Conservation (phyloP, 2,797 vertebrate species). For the Helicolenus hilgendorfi region DNA sequence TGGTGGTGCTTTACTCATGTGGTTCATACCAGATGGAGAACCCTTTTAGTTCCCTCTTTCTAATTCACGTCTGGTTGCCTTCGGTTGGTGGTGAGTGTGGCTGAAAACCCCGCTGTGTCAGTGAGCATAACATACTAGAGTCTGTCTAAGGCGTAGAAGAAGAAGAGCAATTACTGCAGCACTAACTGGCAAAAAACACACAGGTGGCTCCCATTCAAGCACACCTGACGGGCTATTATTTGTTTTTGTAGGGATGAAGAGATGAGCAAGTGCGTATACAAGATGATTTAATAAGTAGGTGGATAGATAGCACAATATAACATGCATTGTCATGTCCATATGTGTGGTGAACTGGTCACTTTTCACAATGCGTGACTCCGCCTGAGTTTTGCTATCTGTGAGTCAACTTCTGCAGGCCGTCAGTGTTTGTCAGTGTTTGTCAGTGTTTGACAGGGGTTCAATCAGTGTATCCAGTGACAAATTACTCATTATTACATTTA, state of each 20-base stretch:
- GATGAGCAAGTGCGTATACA: not conserved
- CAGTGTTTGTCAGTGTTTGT: not conserved
- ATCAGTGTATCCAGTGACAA: not conserved
- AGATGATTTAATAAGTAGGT: conserved; percentile 10
- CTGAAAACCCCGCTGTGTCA: conserved; percentile 32
- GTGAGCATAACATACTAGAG: conserved; percentile 30
- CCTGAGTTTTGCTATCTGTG: not conserved
- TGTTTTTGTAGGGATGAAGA: conserved; percentile 32
- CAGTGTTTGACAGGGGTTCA: not conserved
- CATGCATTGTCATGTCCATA: not conserved
- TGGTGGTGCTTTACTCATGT: conserved; percentile 13
- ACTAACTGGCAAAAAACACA: conserved; percentile 29
- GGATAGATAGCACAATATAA: not conserved
- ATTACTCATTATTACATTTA: not conserved
- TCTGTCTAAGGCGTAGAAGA: conserved; percentile 44
- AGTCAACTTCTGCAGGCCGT: not conserved
- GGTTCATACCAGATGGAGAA: conserved; percentile 27
- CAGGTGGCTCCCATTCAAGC: conserved; percentile 32
- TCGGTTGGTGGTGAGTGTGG: conserved; percentile 51
- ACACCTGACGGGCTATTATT: conserved; percentile 30
- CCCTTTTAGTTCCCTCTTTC: conserved; percentile 49
- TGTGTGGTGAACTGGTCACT: not conserved
- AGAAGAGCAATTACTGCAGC: conserved; percentile 37
- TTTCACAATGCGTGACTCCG: not conserved
- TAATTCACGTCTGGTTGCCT: conserved; percentile 26